phyloP scores from a whole-genome alignment of 2,797 vertebrate species.

The Hephaestus fuliginosus region DNA sequence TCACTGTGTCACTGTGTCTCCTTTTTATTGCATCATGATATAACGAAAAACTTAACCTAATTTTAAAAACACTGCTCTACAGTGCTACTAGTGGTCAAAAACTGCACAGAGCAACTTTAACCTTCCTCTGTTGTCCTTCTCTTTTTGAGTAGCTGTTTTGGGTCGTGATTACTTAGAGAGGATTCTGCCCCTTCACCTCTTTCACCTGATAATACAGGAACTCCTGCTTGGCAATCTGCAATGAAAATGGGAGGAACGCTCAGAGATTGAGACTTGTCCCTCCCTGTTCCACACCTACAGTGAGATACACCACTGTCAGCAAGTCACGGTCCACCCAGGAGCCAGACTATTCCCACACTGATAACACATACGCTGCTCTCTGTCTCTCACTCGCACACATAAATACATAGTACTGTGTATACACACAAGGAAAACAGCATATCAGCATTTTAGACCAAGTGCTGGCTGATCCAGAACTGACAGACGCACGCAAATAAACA shows the following conservation, averaged over 20 bases:
- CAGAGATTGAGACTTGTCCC: neutral
- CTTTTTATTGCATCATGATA: too few species aligned
- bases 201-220: slow-evolving; percentile 14
- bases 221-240: neutral
- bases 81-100: neutral
- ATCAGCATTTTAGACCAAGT: slow-evolving; percentile 29
- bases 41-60: neutral
- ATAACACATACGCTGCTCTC: slow-evolving; percentile 35
- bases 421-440: neutral
- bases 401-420: neutral
- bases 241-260: slow-evolving; percentile 23
- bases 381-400: neutral
- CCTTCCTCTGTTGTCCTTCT: neutral
- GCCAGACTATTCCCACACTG: slow-evolving; percentile 67
- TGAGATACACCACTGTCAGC: slow-evolving; percentile 46
- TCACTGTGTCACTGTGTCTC: too few species aligned
- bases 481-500: neutral
- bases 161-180: neutral
- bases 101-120: neutral
- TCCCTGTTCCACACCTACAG: slow-evolving; percentile 44
- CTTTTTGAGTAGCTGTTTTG: neutral
- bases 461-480: neutral
- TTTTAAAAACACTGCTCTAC: neutral
- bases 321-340: slow-evolving; percentile 20
- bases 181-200: neutral